phyloP scores from a whole-genome alignment of 92 coral and sea anemone species.

The Metridium senile region DNA sequence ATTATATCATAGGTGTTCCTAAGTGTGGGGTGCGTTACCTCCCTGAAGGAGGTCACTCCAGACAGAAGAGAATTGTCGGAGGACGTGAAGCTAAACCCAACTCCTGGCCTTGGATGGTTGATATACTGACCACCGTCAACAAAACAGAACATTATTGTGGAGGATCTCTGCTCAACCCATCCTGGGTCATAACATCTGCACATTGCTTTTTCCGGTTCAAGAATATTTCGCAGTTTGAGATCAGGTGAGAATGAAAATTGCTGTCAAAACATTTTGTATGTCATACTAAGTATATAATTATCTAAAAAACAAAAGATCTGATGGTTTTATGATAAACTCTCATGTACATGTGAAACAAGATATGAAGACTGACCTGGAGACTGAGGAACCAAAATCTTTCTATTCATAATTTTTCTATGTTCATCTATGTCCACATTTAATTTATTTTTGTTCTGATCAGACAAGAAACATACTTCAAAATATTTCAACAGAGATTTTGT shows the following conservation, averaged over 20 bases:
- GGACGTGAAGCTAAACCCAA: conserved; percentile 88
- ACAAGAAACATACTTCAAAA: too few relatives aligned
- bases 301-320: too few relatives aligned
- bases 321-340: too few relatives aligned
- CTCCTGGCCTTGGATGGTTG: conserved; percentile 99
- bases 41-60: conserved; percentile 36
- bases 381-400: too few relatives aligned
- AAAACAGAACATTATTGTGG: conserved; percentile 78
- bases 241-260: conserved; percentile 47
- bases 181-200: conserved; percentile 85
- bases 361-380: too few relatives aligned
- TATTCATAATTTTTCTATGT: too few relatives aligned
- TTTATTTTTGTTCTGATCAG: too few relatives aligned
- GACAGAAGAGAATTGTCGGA: conserved; percentile 78
- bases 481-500: too few relatives aligned
- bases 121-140: conserved; percentile 60
- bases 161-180: conserved; percentile 78
- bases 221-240: conserved; percentile 53
- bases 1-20: conserved; percentile 32
- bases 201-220: conserved; percentile 70
- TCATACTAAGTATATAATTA: too few relatives aligned
- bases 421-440: too few relatives aligned
- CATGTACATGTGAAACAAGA: too few relatives aligned
- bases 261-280: too few relatives aligned
- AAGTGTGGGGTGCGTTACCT: conserved; percentile 76